These are phyloP conservation scores for Orthosia gothica DNA, from an alignment of 2,888 invertebrate genomes.

Conservation along the genomic window DNA sequence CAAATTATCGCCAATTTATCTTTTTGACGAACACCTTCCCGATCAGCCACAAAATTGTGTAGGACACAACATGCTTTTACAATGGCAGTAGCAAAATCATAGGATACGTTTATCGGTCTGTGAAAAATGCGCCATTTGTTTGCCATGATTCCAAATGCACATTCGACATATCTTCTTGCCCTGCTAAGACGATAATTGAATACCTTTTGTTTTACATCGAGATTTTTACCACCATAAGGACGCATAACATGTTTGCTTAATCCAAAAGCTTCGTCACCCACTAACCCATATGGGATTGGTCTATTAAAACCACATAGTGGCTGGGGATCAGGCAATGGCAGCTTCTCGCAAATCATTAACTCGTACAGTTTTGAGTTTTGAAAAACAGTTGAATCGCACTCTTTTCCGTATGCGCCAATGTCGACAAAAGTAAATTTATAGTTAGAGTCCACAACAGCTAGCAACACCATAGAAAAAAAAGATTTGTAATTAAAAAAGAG, in stretches of 20 bases:
- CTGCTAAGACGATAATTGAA: slow-evolving; percentile 23
- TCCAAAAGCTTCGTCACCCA: slow-evolving; percentile 49
- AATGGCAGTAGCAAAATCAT: slow-evolving; percentile 46
- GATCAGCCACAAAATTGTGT: slow-evolving; percentile 50
- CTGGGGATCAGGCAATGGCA: slow-evolving; percentile 40
- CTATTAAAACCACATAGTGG: slow-evolving; percentile 36
- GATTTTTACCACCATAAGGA: slow-evolving; percentile 30
- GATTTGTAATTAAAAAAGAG: slow-evolving; percentile 55
- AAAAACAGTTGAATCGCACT: slow-evolving; percentile 14
- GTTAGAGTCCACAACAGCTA: slow-evolving; percentile 52
- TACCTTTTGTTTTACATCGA: slow-evolving; percentile 7
- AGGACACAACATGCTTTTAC: slow-evolving; percentile 37
- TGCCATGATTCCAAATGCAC: slow-evolving; percentile 16
- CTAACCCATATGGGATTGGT: slow-evolving; percentile 36
- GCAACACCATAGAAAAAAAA: slow-evolving; percentile 56
- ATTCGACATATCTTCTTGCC: slow-evolving; percentile 1
- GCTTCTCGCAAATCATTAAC: slow-evolving; percentile 26
- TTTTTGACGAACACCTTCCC: slow-evolving; percentile 47
- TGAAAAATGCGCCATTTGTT: slow-evolving; percentile 45
- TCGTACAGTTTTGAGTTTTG: slow-evolving; percentile 32
- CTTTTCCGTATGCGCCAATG: slow-evolving; percentile 40
- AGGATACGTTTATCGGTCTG: slow-evolving; percentile 38
- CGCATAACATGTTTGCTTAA: slow-evolving; percentile 40
- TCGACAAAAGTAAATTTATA: slow-evolving; percentile 57
- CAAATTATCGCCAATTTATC: slow-evolving; percentile 59